These are phyloP conservation scores for Monoplex corrugatus DNA, from an alignment of 2,888 invertebrate species.

Conservation along the genomic window DNA sequence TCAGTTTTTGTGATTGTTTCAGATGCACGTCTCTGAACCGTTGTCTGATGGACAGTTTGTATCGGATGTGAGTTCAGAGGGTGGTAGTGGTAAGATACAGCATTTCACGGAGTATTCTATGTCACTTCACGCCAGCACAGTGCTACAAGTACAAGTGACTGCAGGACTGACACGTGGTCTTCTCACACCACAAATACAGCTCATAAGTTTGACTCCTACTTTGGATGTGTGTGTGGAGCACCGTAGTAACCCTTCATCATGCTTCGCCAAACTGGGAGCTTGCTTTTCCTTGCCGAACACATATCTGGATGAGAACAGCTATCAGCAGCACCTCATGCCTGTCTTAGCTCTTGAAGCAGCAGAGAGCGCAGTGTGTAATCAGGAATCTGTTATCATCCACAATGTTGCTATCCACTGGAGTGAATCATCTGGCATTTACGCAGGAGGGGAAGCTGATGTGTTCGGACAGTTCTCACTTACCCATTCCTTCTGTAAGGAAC, in stretches of 20 bases:
- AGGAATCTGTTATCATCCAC: constrained; percentile 69
- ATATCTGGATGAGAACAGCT: constrained; percentile 65
- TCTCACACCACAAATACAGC: constrained; percentile 72
- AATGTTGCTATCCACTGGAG: constrained; percentile 72
- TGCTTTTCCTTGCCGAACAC: constrained; percentile 31
- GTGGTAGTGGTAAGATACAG: constrained; percentile 53
- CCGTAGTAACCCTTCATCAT: constrained; percentile 63
- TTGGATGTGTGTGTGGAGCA: constrained; percentile 78
- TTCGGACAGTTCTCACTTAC: constrained; percentile 60
- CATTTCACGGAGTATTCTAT: constrained; percentile 60
- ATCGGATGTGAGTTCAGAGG: constrained; percentile 67
- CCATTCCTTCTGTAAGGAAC: constrained; percentile 64
- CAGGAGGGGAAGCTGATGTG: constrained; percentile 39
- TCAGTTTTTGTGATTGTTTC: background rate
- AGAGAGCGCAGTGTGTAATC: constrained; percentile 62
- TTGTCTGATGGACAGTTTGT: constrained; percentile 57
- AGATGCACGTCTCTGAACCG: constrained; percentile 60
- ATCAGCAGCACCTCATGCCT: constrained; percentile 71
- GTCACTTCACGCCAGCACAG: constrained; percentile 46
- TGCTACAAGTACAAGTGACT: constrained; percentile 68
- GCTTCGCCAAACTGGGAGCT: constrained; percentile 60
- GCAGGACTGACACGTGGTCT: constrained; percentile 65
- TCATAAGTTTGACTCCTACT: constrained; percentile 71
- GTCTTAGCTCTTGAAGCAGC: constrained; percentile 73
- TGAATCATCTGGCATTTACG: constrained; percentile 8